Conservation (phyloP, 1,140 invertebrate genomes). For the Battus philenor region DNA sequence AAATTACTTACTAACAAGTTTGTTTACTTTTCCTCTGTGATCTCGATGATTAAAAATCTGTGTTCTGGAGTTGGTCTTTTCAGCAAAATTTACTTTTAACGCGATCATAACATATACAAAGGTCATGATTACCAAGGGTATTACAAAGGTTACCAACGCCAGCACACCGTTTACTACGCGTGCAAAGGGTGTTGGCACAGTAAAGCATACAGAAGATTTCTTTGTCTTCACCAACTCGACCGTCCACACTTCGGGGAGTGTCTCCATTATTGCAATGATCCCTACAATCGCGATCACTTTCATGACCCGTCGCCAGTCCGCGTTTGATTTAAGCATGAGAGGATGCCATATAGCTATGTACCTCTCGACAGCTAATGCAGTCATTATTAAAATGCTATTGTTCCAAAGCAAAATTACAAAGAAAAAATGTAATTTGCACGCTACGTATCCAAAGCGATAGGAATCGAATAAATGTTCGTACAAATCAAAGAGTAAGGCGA, state of each 20-base stretch:
- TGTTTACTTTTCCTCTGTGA: slow-evolving; percentile 53
- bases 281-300: slow-evolving; percentile 48
- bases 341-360: slow-evolving; percentile 58
- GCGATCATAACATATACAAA: slow-evolving; percentile 56
- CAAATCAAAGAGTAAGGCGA: slow-evolving; percentile 37
- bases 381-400: slow-evolving; percentile 56
- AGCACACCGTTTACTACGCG: slow-evolving; percentile 40
- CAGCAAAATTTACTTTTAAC: slow-evolving; percentile 43
- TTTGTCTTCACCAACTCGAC: slow-evolving; percentile 34
- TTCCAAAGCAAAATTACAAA: slow-evolving; percentile 46
- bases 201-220: slow-evolving; percentile 36
- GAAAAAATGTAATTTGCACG: slow-evolving; percentile 47
- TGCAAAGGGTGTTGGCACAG: slow-evolving; percentile 33
- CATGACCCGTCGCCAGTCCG: slow-evolving; percentile 35
- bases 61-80: slow-evolving; percentile 29
- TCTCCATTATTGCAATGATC: slow-evolving; percentile 46
- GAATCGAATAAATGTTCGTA: slow-evolving; percentile 27
- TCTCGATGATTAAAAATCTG: slow-evolving; percentile 47
- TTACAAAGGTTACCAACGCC: slow-evolving; percentile 44
- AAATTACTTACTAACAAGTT: slow-evolving; percentile 51
- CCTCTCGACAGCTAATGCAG: slow-evolving; percentile 50
- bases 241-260: slow-evolving; percentile 42
- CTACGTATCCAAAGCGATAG: slow-evolving; percentile 27
- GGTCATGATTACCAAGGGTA: slow-evolving; percentile 49
- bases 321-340: slow-evolving; percentile 32